phyloP scores from a whole-genome alignment of 92 coral and sea anemone species.

The Epizoanthus scotinus region DNA sequence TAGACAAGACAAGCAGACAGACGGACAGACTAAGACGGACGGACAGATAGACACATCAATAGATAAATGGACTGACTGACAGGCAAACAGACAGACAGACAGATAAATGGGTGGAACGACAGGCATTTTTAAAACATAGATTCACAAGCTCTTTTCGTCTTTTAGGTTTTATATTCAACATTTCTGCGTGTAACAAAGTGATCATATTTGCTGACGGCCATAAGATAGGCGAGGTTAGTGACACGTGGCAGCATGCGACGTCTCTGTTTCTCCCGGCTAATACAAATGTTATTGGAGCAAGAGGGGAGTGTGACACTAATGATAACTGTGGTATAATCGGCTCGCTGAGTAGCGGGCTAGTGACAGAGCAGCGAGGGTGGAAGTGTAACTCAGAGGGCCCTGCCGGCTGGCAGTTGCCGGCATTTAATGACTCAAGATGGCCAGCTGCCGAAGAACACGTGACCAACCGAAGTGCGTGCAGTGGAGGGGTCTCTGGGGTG shows the following conservation, averaged over 20 bases:
- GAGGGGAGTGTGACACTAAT: constrained; percentile 32
- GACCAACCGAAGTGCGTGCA: not conserved
- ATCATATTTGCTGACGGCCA: constrained; percentile 21
- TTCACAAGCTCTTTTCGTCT: too few species aligned
- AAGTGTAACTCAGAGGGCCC: constrained; percentile 15
- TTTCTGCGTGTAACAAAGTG: constrained; percentile 27
- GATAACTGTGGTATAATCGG: constrained; percentile 30
- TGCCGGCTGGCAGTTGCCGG: not conserved
- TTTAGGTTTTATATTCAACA: constrained; percentile 7
- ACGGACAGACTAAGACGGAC: too few species aligned
- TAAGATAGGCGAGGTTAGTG: constrained; percentile 2
- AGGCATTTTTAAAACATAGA: too few species aligned
- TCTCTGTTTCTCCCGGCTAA: not conserved
- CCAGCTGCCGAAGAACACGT: constrained; percentile 20
- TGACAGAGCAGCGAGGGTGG: constrained; percentile 16
- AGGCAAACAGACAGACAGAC: too few species aligned
- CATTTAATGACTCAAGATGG: constrained; percentile 29
- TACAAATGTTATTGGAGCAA: constrained; percentile 11
- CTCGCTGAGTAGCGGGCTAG: constrained; percentile 16
- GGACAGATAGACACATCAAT: too few species aligned
- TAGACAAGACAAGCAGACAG: too few species aligned
- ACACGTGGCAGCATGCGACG: constrained; percentile 10
- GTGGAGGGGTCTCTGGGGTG: constrained; percentile 14
- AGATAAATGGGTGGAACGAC: too few species aligned
- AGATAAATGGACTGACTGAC: too few species aligned